Base-by-base conservation (phyloP, 2,113 vertebrate species). In the Rhegmatorhina hoffmannsi region DNA sequence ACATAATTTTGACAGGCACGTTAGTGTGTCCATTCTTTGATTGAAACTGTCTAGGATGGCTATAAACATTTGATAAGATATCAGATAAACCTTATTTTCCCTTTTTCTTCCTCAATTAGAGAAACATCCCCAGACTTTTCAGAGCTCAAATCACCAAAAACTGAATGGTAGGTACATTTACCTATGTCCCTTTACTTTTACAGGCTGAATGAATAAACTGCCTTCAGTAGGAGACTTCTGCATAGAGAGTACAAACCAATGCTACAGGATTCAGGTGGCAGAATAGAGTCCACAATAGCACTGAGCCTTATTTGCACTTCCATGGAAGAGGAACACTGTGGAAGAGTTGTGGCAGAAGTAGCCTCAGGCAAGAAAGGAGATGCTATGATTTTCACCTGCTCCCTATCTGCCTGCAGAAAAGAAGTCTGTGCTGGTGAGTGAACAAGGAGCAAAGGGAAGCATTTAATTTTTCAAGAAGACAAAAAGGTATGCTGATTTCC, bases 291-390 rank as follows among this genome's bases (percentile, higher is more conserved):
- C 52, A 31, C 1, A 2, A 67, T 17, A 53, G 10, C 11, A 34
- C 7, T n/a, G 52, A 66, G 49, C 2, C 23, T 40, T 36, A 75
- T 87, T 79, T 73, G 10, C 18, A 38, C 15, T 19, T 34, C 20
- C 1, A 36, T 76, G 52, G 40, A 88, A 76, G 38, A 33, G 0
- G 0, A 82, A 58, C 0, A 1, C 16, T 29, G 14, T 0, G 1
- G 43, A 15, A 88, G 43, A 58, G 33, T 11, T 85, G 47, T 43
- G 47, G 49, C n/a, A 85, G 49, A 82, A 62, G 52, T 40, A 86
- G 25, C 84, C 40, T 86, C 40, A 38, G 90, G 72, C 26, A 2
- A n/a, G 33, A 86, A 83, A 79, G 1, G 0, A 19, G 67, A 59
- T 70, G n/a, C 52, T 79, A 31, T 72, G 70, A 78, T 33, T 78